Conservation (phyloP, 2,113 vertebrate genomes). For the Misgurnus mizolepis region DNA sequence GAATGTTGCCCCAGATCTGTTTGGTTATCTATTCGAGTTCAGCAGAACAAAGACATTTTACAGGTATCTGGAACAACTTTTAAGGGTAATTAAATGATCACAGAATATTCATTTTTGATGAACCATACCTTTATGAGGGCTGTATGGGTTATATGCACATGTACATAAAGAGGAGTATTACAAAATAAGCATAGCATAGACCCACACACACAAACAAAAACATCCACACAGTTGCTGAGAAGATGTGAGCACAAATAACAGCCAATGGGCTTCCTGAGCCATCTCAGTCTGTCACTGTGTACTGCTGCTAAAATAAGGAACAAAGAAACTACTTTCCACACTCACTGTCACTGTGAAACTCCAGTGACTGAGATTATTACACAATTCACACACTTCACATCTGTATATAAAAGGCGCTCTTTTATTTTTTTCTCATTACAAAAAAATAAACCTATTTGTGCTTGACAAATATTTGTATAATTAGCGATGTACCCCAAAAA, state of each 20-base stretch:
- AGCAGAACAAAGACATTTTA: too few species aligned
- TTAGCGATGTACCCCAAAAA: too few species aligned
- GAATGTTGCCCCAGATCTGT: too few species aligned
- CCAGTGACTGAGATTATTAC: conserved; percentile 14
- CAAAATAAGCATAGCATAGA: conserved; percentile 13
- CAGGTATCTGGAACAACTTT: too few species aligned
- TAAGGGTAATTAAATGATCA: too few species aligned
- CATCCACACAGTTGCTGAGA: conserved; percentile 34
- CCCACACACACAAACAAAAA: neutral
- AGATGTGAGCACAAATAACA: conserved; percentile 40
- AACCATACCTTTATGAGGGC: too few species aligned
- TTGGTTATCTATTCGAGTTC: too few species aligned
- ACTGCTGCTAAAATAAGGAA: conserved; percentile 44
- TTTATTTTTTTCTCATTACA: too few species aligned
- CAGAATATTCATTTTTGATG: too few species aligned
- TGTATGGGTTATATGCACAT: neutral
- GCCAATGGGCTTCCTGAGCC: conserved; percentile 2
- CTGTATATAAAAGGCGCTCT: neutral
- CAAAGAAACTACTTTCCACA: conserved; percentile 5
- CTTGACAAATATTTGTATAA: too few species aligned
- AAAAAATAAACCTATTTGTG: too few species aligned
- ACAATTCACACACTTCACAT: conserved; percentile 31
- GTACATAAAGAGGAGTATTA: neutral
- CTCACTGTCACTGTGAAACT: conserved; percentile 14
- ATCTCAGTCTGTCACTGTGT: conserved; percentile 40